A percentile compares a stretch with the other conserved stretches of the same genome.
Conservation (phyloP, 1,140 invertebrate genomes). For the Achatina immaculata region DNA sequence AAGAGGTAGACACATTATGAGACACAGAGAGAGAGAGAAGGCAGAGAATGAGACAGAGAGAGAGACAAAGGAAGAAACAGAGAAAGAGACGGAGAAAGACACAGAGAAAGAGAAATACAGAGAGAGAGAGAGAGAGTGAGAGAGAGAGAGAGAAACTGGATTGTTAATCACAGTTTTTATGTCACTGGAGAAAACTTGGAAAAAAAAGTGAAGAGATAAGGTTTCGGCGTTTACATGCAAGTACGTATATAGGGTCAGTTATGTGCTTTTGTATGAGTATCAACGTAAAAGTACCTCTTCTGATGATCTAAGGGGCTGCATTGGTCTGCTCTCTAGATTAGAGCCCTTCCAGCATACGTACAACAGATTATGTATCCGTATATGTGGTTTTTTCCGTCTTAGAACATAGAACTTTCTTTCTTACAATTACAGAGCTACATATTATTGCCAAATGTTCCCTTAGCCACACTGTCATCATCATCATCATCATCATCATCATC, state of each 20-base stretch:
- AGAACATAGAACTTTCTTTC: no score
- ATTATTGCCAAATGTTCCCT: no score
- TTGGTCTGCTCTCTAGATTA: no score
- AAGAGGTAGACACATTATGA: neutral
- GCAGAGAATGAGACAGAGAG: neutral
- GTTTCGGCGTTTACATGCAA: no score
- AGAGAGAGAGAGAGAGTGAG: neutral
- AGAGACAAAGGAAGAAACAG: neutral
- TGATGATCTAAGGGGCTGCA: neutral
- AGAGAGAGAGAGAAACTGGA: neutral
- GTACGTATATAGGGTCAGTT: no score
- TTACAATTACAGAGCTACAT: no score
- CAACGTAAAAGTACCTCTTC: neutral
- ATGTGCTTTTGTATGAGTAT: no score
- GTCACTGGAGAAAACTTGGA: neutral
- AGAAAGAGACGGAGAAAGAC: neutral
- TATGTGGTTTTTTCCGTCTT: no score
- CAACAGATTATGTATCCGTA: no score
- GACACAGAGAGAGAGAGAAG: neutral
- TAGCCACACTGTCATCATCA: no score
- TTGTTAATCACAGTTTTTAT: neutral
- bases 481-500: constrained; percentile 9
- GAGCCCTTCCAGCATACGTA: no score
- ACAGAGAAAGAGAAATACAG: neutral
- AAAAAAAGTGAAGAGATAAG: no score